Base-by-base conservation (phyloP, 2,113 vertebrate species). In the Cynoglossus semilaevis region DNA sequence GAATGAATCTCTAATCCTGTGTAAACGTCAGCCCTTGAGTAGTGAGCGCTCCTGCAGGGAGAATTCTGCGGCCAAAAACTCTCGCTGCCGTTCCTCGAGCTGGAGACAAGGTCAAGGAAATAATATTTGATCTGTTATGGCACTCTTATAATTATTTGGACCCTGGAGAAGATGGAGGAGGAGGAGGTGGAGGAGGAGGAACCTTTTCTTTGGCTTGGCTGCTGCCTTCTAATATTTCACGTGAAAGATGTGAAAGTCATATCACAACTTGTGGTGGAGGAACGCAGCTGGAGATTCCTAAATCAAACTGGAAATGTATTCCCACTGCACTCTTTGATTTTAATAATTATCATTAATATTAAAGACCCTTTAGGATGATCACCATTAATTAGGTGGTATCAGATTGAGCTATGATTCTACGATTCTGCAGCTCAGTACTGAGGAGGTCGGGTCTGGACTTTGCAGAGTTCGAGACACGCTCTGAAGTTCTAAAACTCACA, bases 61-160 rank as follows among this genome's bases (percentile, higher is more conserved):
- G 63, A 35, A 52, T 75, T 70, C 69, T 38, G 38, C 43, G 69
- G 78, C 78, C 80, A n/a, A 50, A 83, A 79, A 81, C 67, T 67
- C 56, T 51, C 66, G 52, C 70, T 63, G 81, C 81, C 71, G 70
- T 74, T 87, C 74, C 58, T 75, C 68, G 77, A 71, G 67, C 78
- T 68, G 66, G 75, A 84, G 79, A 83, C 75, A 72, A 82, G 83
- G 82, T 84, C 75, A 87, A 71, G 72, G 70, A 86, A 88, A 84
- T 82, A 72, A 76, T 66, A 59, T 81, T 78, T 85, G 80, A 85
- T 89, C 85, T 85, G 80, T 81, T 85, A 85, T 82, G 83, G 76
- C 80, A 74, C 69, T 76, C 72, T 71, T 77, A 74, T 85, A 87
- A 89, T 87, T 83, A 84, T 88, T 83, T 81, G 76, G 77, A 78